Percentiles rank a stretch among this genome's conserved stretches.
Conservation (phyloP, 2,888 invertebrate species). For the Chloroclystis v-ata region DNA sequence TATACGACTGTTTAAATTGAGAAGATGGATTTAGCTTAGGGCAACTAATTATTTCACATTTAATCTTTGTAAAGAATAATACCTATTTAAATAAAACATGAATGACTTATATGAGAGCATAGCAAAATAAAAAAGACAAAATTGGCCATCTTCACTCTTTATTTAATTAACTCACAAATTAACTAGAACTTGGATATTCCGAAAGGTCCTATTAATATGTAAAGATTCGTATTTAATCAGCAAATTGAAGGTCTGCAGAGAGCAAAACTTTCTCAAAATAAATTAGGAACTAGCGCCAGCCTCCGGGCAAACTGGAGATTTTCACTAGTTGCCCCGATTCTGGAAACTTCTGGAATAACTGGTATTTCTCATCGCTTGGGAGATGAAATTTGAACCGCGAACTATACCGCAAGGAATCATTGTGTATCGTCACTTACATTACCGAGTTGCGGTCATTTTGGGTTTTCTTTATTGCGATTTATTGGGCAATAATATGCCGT, state of each 20-base stretch:
- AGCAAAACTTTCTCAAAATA: conserved; percentile 32
- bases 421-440: conserved; percentile 29
- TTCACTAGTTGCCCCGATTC: conserved; percentile 36
- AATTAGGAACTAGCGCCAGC: conserved; percentile 31
- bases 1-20: no score
- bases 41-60: no score
- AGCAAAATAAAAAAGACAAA: no score
- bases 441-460: conserved; percentile 25
- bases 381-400: conserved; percentile 39
- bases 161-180: no score
- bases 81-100: no score
- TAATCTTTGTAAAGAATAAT: no score
- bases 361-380: conserved; percentile 38
- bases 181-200: no score
- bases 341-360: conserved; percentile 38
- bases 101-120: no score
- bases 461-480: conserved; percentile 28
- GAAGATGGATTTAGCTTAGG: no score
- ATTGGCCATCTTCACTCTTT: no score
- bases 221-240: background rate
- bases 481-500: conserved; percentile 24
- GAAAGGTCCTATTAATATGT: no score
- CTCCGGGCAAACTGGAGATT: conserved; percentile 26
- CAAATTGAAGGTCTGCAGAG: background rate
- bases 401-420: conserved; percentile 34